Base-by-base conservation (phyloP, 2,888 invertebrate species). In the Heterodera filipjevi region DNA sequence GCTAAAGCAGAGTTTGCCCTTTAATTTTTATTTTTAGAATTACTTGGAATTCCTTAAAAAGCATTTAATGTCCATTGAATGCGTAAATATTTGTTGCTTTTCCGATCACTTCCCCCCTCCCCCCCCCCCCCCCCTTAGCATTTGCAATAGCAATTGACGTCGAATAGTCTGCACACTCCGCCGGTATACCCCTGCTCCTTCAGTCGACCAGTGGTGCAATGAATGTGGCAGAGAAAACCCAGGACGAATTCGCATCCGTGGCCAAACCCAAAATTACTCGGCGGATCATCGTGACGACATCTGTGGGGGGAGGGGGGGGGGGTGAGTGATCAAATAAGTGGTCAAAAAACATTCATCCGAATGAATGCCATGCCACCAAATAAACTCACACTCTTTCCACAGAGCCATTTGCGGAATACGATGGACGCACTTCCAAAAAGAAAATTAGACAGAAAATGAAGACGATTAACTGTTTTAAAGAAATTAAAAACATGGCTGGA, bases 241-340 rank as follows among this genome's bases (percentile, higher is more conserved):
- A 78, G 49, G 53, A 68, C 76, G 46, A 78, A 46, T 35, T 78
- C 78, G 73, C 78, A 78, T 16, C 78, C 78, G 53, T 77, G 78
- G 14, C 78, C 78, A 53, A 78, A 59, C 16, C 78, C 78, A 44
- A 76, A 77, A 33, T 76, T 78, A 8, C n/a, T n/a, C 33, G 78
- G 77, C 8, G 73, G 77, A 10, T 78, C 75, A 16, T 66, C 66
- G 39, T 77, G 74, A 5, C 35, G 30, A 30, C 78, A 78, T n/a
- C 76, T 78, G 49, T 66, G n/a, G n/a, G 59, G n/a, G n/a, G 3
- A 12, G n/a, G 59, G 27, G 53, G 53, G 16, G 49, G 27, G 59
- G 27, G 8, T 27, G 10, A 59, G n/a, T 10, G 59, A 59, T 53
- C 53, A 59, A 59, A 59, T 27, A 59, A 27, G 12, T 39, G 12